Base-by-base conservation (phyloP, 2,888 invertebrate species). In the Acanthopleura granulata region DNA sequence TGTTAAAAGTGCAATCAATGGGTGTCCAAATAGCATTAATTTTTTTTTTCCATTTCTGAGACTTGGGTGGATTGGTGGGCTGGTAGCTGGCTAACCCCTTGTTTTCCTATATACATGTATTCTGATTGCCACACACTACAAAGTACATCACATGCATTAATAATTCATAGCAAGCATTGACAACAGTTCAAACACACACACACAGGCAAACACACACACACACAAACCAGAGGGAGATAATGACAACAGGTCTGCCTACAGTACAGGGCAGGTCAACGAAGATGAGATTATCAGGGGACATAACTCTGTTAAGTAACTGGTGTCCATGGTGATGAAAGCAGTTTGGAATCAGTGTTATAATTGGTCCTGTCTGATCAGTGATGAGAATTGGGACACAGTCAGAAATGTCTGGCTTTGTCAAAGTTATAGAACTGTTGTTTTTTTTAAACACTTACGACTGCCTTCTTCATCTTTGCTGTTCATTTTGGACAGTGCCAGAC, bases 391-490 rank as follows among this genome's bases (percentile, higher is more conserved):
- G 40, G 40, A 40, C 40, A 9, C 40, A 40, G 40, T 9, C 40
- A 40, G n/a, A n/a, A 40, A 40, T 40, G 3, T 40, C 40, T 40
- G 40, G 40, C 40, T 40, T 40, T 40, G 40, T 40, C 40, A 40
- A 40, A 40, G 40, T 40, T 40, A 40, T 40, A 29, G 25, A 66
- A 25, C 69, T n/a, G n/a, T n/a, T n/a, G 25, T 18, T 29, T 16
- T 57, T 57, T n/a, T n/a, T 3, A n/a, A 57, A 57, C 18, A 57
- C 57, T 57, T 57, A 57, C 57, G 57, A 57, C 66, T 27, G 29
- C 86, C 84, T 30, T 82, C 83, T 72, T 87, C 87, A 50, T 87
- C 85, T 25, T 84, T 82, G 70, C 82, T 76, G 75, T 81, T 83
- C 61, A 84, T 77, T 78, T 85, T 85, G 71, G 85, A 80, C 77